Evolutionary conservation across 2,888 invertebrate genomes (phyloP).

Genomic region (Anthophora plumipes): DNA sequence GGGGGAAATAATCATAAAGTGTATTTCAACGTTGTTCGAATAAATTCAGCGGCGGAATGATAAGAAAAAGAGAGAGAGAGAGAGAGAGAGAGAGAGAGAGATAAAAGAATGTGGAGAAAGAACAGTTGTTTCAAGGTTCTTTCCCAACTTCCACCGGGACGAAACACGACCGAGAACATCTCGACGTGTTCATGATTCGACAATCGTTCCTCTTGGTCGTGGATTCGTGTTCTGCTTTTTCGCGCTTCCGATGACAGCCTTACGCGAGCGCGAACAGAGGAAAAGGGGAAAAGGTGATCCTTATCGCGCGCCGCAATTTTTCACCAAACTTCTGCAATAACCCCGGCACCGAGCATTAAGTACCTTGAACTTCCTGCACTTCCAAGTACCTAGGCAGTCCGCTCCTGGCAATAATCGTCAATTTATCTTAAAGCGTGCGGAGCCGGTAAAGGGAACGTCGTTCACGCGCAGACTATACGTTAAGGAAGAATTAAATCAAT

Average conservation of each 20-base stretch:
- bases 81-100: not conserved
- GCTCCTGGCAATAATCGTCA: constrained; percentile 73
- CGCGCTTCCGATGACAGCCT: constrained; percentile 46
- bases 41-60: constrained; percentile 47
- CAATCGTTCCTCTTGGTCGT: constrained; percentile 10
- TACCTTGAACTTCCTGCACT: constrained; percentile 61
- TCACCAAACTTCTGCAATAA: constrained; percentile 65
- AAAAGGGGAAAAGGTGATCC: constrained; percentile 24
- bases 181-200: not conserved
- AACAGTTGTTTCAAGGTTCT: constrained; percentile 26
- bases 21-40: constrained; percentile 56
- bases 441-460: constrained; percentile 39
- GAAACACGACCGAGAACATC: not conserved
- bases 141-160: not conserved
- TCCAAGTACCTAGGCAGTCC: constrained; percentile 62
- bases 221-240: constrained; percentile 20
- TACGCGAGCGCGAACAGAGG: constrained; percentile 19
- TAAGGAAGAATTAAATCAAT: constrained; percentile 62
- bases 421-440: constrained; percentile 70
- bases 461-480: constrained; percentile 53
- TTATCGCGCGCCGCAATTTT: constrained; percentile 51
- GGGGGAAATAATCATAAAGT: constrained; percentile 51
- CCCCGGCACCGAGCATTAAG: constrained; percentile 63
- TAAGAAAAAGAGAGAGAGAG: constrained; percentile 7
- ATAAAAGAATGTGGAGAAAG: not conserved